A percentile compares a stretch with the other conserved stretches of the same genome.
Evolutionary conservation across 1,140 invertebrate species (phyloP).

Genomic region (Cotesia typhae): DNA sequence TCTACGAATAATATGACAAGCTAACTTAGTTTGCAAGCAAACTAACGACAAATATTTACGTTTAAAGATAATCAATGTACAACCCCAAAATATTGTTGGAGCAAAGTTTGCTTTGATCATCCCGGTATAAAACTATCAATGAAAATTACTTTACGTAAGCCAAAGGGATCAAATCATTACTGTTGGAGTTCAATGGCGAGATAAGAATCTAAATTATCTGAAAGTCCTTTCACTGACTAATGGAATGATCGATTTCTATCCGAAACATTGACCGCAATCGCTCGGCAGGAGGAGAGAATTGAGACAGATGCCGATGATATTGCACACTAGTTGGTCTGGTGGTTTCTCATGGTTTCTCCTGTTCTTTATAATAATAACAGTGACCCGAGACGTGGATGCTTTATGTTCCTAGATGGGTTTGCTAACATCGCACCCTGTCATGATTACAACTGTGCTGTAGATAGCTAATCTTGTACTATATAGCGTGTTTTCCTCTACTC

Average conservation of each 20-base stretch:
- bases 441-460: constrained; percentile 22
- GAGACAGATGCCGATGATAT: constrained; percentile 46
- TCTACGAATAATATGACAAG: no score
- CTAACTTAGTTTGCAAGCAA: no score
- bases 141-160: neutral
- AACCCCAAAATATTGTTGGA: constrained; percentile 2
- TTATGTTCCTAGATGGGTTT: constrained; percentile 28
- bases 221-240: constrained; percentile 20
- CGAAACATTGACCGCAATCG: constrained; percentile 48
- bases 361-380: neutral
- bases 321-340: constrained; percentile 43
- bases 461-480: constrained; percentile 1
- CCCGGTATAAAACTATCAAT: constrained; percentile 1
- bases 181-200: constrained; percentile 15
- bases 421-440: constrained; percentile 14
- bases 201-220: constrained; percentile 30
- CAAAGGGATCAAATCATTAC: constrained; percentile 16
- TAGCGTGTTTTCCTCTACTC: constrained; percentile 9
- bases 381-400: neutral
- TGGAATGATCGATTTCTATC: constrained; percentile 26
- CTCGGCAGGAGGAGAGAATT: constrained; percentile 21
- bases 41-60: no score
- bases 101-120: constrained; percentile 22
- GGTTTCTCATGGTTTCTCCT: constrained; percentile 24
- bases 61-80: neutral